phyloP scores from a whole-genome alignment of 2,888 invertebrate species.

The Folsomia candida region DNA sequence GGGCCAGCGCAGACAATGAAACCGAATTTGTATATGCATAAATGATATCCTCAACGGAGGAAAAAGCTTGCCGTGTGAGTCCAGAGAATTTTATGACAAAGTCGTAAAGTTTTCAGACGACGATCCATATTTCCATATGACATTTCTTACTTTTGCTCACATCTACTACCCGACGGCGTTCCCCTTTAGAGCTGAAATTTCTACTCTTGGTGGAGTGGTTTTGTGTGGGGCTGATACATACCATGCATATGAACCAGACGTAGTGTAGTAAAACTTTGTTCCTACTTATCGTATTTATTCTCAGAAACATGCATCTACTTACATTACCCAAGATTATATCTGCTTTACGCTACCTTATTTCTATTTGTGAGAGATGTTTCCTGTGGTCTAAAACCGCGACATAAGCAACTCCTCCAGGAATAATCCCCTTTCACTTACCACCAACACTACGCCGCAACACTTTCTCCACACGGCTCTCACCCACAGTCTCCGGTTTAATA shows the following conservation, averaged over 20 bases:
- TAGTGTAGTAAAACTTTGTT: not conserved
- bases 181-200: too few relatives aligned
- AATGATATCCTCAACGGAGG: not conserved
- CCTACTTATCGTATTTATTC: conserved; percentile 12
- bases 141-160: conserved; percentile 4
- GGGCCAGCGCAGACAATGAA: not conserved
- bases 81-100: conserved; percentile 37
- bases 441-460: not conserved
- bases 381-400: too few relatives aligned
- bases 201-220: not conserved
- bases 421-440: not conserved
- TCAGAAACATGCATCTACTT: conserved; percentile 16
- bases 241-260: not conserved
- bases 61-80: not conserved
- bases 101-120: conserved; percentile 38
- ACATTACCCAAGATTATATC: conserved; percentile 8
- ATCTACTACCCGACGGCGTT: not conserved
- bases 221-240: not conserved
- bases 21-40: conserved; percentile 4
- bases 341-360: not conserved
- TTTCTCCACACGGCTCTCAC: not conserved
- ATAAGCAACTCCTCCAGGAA: too few relatives aligned
- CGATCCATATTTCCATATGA: conserved; percentile 12
- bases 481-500: not conserved
- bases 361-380: conserved; percentile 3